Evolutionary conservation across 2,797 vertebrate species (phyloP), one percentile per base, ranked within the genome.

Genomic region (Serranus cabrilla): DNA sequence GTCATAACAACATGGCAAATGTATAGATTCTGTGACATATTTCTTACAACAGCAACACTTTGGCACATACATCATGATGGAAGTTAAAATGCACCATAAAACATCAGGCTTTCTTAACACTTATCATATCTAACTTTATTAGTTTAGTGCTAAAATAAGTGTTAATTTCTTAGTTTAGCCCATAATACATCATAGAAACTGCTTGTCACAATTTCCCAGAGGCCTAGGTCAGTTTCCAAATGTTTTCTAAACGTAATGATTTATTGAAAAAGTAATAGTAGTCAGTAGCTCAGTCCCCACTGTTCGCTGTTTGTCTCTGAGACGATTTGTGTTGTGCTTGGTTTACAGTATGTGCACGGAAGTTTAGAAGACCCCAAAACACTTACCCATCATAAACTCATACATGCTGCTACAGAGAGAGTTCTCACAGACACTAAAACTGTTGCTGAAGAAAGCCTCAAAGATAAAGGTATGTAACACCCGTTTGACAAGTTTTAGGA

Each of bases 311-410:
- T 49, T 40, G 2, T 64, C 17, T 43, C 20, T 82, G 8, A 70
- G 11, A 46, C 17, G 7, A 6, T 74, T 66, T 81, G 1, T 17
- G 1, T 74, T 82, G n/a, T 92, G 14, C 34, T 73, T 81, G 7
- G 69, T 73, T 80, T 73, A 21, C 49, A 99, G 98, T 97, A 95
- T 84, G 86, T 95, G 14, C 96, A 96, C n/a, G 98, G 97, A 90
- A 96, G 94, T 91, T 81, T 98, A 79, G 98, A 99, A 91, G 98
- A 99, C 90, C 97, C 97, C 68, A 99, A 99, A 94, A 97, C 94
- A 0, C 92, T 99, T 56, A 96, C 96, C 18, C 97, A 99, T 76
- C 98, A 99, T 71, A 99, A 98, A 89, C 88, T 99, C 62, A 96
- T 99, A 76, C 97, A 99, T 0, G 97, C 96, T 76, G 95, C 97